A percentile compares a stretch with the other conserved stretches of the same genome.
These are phyloP conservation scores for Takifugu ocellatus DNA, from an alignment of 2,797 vertebrate species.

Conservation along the genomic window DNA sequence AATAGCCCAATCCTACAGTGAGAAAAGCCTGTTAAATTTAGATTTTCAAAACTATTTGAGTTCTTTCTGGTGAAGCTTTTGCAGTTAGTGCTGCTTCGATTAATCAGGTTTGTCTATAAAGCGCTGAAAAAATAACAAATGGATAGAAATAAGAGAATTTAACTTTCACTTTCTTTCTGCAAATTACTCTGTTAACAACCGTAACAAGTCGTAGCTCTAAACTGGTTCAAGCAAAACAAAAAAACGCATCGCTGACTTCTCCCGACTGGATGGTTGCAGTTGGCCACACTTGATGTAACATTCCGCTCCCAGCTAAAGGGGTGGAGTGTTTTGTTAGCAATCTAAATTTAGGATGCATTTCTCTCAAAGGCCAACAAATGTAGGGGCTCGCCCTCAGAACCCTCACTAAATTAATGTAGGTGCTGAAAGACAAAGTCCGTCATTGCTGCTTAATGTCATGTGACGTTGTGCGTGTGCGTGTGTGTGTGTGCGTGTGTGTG, in stretches of 20 bases:
- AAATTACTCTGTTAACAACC: constrained; percentile 22
- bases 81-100: too few relatives aligned
- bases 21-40: too few relatives aligned
- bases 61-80: too few relatives aligned
- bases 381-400: constrained; percentile 39
- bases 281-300: constrained; percentile 51
- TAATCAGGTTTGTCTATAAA: too few relatives aligned
- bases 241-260: too few relatives aligned
- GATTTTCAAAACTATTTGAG: too few relatives aligned
- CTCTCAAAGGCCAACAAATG: constrained; percentile 37
- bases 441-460: constrained; percentile 15
- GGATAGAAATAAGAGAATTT: too few relatives aligned
- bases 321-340: constrained; percentile 60
- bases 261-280: constrained; percentile 30
- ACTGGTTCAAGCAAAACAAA: constrained; percentile 32
- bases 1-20: too few relatives aligned
- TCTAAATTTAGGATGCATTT: constrained; percentile 59
- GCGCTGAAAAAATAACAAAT: too few relatives aligned
- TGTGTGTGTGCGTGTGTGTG: not conserved
- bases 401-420: constrained; percentile 32
- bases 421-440: constrained; percentile 23
- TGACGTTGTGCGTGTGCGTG: constrained; percentile 1
- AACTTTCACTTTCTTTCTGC: not conserved
- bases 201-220: constrained; percentile 65
- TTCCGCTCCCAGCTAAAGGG: constrained; percentile 42